Evolutionary conservation across 2,113 vertebrate species (phyloP), one percentile per base, ranked within the genome.

Genomic region (Xenopus borealis): DNA sequence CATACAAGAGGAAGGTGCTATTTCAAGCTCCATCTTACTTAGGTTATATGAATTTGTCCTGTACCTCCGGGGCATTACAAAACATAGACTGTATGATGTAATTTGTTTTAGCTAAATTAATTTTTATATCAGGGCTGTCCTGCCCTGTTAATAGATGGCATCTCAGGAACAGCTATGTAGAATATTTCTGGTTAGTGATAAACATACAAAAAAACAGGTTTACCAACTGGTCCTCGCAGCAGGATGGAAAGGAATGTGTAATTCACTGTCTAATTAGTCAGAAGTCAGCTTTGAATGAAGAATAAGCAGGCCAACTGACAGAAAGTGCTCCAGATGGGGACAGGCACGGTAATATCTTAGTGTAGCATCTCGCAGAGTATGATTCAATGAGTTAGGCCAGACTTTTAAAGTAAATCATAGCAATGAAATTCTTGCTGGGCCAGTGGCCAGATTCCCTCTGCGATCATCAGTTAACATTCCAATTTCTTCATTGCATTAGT

Each of bases 281-380:
- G 65, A 17, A 18, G 44, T 68, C 66, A 33, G 19, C 62, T 66
- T 55, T 55, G 17, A 57, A 27, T 20, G 61, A 53, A 33, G 30
- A 69, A 46, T 18, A 45, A 50, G 46, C 58, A 33, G 65, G 4
- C 55, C 46, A 44, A 75, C 63, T 62, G 74, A 44, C 59, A 55
- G 66, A 69, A 76, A 50, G 53, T 63, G 59, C 50, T 63, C 66
- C 66, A 76, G 66, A 76, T 76, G 74, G 74, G 59, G 66, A 16
- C 46, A 55, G 16, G 47, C 12, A 50, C 58, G 30, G 72, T 75
- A 52, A 68, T 68, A 52, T 69, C 52, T 17, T 33, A 63, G 44
- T 52, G 59, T 30, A 33, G 74, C 12, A 18, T 57, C 27, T 75
- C 57, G 30, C 44, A 69, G 72, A 47, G 14, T 30, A 61, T 52